Base-by-base conservation (phyloP, 2,888 invertebrate species). In the Pterobdella sp. region DNA sequence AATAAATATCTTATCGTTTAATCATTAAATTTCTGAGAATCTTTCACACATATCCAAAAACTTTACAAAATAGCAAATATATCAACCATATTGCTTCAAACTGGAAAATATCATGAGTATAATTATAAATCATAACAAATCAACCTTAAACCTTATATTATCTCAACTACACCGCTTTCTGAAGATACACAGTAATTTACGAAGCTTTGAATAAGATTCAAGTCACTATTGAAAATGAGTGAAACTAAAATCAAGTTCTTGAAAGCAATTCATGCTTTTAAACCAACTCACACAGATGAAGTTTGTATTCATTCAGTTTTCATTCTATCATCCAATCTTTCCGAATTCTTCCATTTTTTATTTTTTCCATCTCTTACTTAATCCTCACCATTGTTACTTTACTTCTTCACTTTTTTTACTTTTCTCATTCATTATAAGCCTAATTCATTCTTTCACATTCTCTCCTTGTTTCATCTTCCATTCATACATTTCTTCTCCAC, bases 231-330 rank as follows among this genome's bases (percentile, higher is more conserved):
- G n/a, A n/a, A n/a, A 42, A 56, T 56, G 60, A 56, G 60, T 56
- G 60, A 56, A 3, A n/a, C 4, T 3, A 56, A 18, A 22, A 26
- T 26, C n/a, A 4, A 35, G 14, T 60, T 35, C 66, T 95, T 95
- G 72, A 91, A 92, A 84, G 94, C 95, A 75, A 88, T 94, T 79
- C 94, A 91, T 85, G 90, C 91, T 75, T 97, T 95, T 84, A 92
- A 91, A 85, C 95, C 94, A 77, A 91, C 90, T 83, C 96, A 97
- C 83, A 97, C 96, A 86, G 97, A 97, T 86, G 97, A 97, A 88
- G 90, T 90, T 84, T 81, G 84, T 80, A 2, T 26, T 37, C 34
- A 64, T 34, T 65, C n/a, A n/a, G n/a, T n/a, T n/a, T n/a, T n/a
- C n/a, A n/a, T 26, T 18, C 26, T 3, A 7, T 56, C 60, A 18